Base-by-base conservation (phyloP, 2,113 vertebrate genomes). In the Ranitomeya imitator region DNA sequence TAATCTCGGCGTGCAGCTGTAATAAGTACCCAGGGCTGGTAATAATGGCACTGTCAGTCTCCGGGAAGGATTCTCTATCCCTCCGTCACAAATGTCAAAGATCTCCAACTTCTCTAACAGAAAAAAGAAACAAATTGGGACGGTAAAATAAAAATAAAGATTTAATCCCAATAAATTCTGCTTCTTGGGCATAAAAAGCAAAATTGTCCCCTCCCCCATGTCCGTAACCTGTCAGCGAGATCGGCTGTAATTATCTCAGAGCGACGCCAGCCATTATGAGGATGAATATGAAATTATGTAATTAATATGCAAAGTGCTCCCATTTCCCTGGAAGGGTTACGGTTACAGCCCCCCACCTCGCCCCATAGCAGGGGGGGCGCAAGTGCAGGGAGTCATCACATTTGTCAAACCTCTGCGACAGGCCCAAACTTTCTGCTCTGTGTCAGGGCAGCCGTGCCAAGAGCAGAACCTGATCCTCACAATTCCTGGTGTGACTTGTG, bases 381-480 rank as follows among this genome's bases (percentile, higher is more conserved):
- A 12, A 61, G 79, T 63, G 60, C 18, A 37, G 26, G 14, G 80
- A 21, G 59, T 45, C 80, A 65, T 61, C 59, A 52, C 60, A 67
- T 86, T 77, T 86, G 74, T 79, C 61, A 15, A 71, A n/a, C 73
- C 73, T 65, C 65, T 71, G 61, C n/a, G 11, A 77, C 60, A 26
- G 31, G 4, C 37, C n/a, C 13, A 37, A 45, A 45, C 54, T 21
- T 26, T 60, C 54, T 61, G 79, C 81, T 63, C 55, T 19, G 31
- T 82, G 19, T 73, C 86, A 71, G n/a, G 45, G 52, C 21, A 31
- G 54, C 79, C 12, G 13, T 18, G 76, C n/a, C 85, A 83, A n/a
- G 67, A 88, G 83, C 60, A 69, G 77, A 88, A 88, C 57, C 23
- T 63, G 67, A 88, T 88, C 86, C n/a, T 59, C 31, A 69, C 60